Conservation (phyloP, 2,113 vertebrate species). For the Nicator chloris region DNA sequence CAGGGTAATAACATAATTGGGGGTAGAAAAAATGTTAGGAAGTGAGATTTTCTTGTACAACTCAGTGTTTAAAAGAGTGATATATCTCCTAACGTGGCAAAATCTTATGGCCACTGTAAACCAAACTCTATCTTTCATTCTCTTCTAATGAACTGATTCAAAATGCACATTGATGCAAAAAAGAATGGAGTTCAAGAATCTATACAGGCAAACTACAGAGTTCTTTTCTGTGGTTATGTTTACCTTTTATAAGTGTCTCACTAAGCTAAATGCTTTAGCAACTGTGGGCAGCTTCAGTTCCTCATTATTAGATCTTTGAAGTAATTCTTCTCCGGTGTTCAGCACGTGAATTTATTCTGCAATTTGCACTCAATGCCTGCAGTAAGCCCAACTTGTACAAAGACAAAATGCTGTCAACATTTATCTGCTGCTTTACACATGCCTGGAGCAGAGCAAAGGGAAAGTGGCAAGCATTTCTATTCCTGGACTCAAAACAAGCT, state of each 20-base stretch:
- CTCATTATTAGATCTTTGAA: constrained; percentile 13
- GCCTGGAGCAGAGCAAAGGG: constrained; percentile 12
- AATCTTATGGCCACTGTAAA: not conserved
- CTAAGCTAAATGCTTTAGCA: not conserved
- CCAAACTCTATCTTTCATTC: not conserved
- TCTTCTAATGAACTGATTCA: not conserved
- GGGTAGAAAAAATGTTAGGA: not conserved
- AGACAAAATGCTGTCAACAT: constrained; percentile 33
- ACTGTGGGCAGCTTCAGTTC: not conserved
- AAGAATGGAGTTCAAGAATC: not conserved
- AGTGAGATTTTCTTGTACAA: not conserved
- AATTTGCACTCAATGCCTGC: not conserved
- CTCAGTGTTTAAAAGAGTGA: not conserved
- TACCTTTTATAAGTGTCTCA: not conserved
- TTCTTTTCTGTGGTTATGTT: not conserved
- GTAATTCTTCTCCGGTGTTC: constrained; percentile 14
- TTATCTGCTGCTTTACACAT: constrained; percentile 31
- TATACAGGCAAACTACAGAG: not conserved
- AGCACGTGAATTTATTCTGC: constrained; percentile 21
- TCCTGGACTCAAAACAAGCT: constrained; percentile 9
- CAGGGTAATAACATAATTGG: not conserved
- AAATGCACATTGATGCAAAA: not conserved
- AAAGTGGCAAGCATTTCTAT: constrained; percentile 6
- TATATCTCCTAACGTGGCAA: not conserved
- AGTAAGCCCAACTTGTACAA: not conserved